Conservation (phyloP, 2,888 invertebrate species). For the Elmis aenea region DNA sequence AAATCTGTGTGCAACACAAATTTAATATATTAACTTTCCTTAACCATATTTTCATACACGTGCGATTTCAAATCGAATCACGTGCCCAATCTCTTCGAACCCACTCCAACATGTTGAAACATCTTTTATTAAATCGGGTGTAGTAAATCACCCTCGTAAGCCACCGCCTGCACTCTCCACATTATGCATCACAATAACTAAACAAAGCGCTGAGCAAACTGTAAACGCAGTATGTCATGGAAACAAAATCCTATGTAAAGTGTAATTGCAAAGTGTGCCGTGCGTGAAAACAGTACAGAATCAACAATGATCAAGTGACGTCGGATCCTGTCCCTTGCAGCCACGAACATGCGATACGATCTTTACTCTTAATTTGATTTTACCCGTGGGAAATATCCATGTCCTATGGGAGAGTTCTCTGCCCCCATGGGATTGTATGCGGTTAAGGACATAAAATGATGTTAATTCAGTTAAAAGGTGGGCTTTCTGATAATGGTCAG, state of each 20-base stretch:
- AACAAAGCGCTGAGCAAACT: constrained; percentile 7
- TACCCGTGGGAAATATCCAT: constrained; percentile 21
- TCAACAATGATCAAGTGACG: constrained; percentile 17
- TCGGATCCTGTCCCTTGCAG: constrained; percentile 10
- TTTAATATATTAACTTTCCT: constrained; percentile 2
- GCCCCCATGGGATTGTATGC: too few relatives aligned
- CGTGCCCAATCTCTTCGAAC: constrained; percentile 15
- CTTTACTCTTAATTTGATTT: constrained; percentile 18
- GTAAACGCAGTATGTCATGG: constrained; percentile 8
- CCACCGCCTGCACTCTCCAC: constrained; percentile 12
- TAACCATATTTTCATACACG: constrained; percentile 17
- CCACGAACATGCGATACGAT: constrained; percentile 19
- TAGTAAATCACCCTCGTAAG: constrained; percentile 18
- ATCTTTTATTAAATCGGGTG: constrained; percentile 19
- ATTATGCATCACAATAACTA: constrained; percentile 4
- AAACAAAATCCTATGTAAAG: constrained; percentile 16
- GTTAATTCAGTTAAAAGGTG: too few relatives aligned
- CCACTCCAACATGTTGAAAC: constrained; percentile 12
- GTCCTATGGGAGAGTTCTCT: constrained; percentile 18
- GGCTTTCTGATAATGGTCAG: too few relatives aligned
- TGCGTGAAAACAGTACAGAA: constrained; percentile 12
- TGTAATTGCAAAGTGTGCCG: constrained; percentile 14
- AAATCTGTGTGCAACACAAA: too few relatives aligned
- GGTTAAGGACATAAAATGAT: too few relatives aligned
- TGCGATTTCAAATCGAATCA: constrained; percentile 15